A percentile compares a stretch with the other conserved stretches of the same genome.
Evolutionary conservation across 2,113 vertebrate species (phyloP).

Genomic region (Dromaius novaehollandiae): DNA sequence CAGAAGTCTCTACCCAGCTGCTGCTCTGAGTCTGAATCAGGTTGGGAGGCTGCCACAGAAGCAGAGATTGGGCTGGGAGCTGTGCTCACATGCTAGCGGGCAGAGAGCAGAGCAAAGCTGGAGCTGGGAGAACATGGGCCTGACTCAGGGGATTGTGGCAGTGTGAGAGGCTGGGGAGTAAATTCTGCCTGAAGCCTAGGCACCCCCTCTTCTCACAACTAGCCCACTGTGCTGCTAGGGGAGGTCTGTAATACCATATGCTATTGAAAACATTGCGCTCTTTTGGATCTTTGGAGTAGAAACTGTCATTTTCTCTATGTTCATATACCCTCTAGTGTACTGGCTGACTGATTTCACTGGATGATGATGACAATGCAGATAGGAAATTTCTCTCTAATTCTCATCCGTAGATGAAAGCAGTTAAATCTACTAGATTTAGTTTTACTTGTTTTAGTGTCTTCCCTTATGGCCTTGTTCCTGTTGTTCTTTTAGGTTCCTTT

Average conservation of each 20-base stretch:
- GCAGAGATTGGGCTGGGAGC: not conserved
- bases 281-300: not conserved
- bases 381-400: not conserved
- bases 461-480: not conserved
- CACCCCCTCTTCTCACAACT: not conserved
- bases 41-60: not conserved
- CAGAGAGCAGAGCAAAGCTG: not conserved
- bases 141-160: not conserved
- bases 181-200: not conserved
- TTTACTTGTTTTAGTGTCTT: not conserved
- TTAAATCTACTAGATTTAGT: not conserved
- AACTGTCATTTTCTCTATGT: not conserved
- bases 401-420: not conserved
- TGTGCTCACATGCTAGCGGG: not conserved
- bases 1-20: not conserved
- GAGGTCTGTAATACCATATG: not conserved
- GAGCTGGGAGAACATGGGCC: accelerated
- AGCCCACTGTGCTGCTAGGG: not conserved
- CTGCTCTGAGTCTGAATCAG: not conserved
- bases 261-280: not conserved
- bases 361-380: not conserved
- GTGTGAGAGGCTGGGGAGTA: not conserved
- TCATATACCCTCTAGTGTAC: not conserved
- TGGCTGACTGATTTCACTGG: not conserved
- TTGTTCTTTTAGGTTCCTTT: not conserved